These are phyloP conservation scores for Propsilocerus akamusi DNA, from an alignment of 1,140 invertebrate species.

Conservation along the genomic window DNA sequence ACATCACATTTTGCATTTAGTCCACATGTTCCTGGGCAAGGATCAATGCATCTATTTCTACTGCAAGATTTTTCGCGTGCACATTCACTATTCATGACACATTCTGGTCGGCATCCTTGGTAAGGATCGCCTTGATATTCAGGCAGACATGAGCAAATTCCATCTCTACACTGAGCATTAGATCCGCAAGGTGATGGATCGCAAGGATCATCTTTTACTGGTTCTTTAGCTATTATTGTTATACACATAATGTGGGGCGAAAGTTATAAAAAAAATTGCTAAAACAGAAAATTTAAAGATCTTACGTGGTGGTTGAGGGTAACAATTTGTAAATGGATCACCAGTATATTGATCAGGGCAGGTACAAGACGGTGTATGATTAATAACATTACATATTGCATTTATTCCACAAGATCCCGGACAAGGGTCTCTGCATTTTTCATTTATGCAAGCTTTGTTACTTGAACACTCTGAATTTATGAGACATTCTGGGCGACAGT, in stretches of 20 bases:
- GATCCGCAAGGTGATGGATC: constrained; percentile 66
- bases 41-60: constrained; percentile 65
- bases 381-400: constrained; percentile 58
- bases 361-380: constrained; percentile 62
- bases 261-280: background rate
- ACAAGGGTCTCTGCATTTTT: constrained; percentile 65
- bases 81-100: constrained; percentile 66
- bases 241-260: background rate
- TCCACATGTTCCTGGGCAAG: constrained; percentile 60
- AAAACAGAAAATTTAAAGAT: constrained; percentile 10
- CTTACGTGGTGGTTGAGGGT: constrained; percentile 24
- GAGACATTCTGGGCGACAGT: constrained; percentile 64
- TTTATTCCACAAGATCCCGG: constrained; percentile 70
- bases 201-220: constrained; percentile 35
- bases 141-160: constrained; percentile 54
- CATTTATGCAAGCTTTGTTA: constrained; percentile 59
- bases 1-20: constrained; percentile 58
- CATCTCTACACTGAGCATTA: constrained; percentile 63
- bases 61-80: constrained; percentile 49
- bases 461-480: constrained; percentile 66
- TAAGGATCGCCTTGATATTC: constrained; percentile 74
- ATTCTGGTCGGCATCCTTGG: constrained; percentile 64
- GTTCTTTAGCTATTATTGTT: constrained; percentile 9
- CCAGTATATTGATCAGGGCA: constrained; percentile 61
- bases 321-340: constrained; percentile 67